Percentiles rank a stretch among this genome's conserved stretches.
These are phyloP conservation scores for Mamestra brassicae DNA, from an alignment of 2,888 invertebrate genomes.

Conservation along the genomic window DNA sequence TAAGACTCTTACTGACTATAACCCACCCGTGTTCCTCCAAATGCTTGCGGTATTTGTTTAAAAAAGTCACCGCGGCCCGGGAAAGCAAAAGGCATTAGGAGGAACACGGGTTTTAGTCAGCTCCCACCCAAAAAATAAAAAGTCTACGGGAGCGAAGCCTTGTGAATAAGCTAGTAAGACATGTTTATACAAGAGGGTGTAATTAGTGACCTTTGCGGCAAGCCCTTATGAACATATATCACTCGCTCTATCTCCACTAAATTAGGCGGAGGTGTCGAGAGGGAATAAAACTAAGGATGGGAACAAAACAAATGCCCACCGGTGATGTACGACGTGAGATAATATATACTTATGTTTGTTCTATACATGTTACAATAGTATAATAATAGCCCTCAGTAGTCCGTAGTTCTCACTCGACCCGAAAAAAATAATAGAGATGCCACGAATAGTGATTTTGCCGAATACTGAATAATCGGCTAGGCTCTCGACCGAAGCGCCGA, in stretches of 20 bases:
- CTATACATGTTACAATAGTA: constrained; percentile 11
- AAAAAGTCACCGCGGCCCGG: too few relatives aligned
- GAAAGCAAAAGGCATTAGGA: too few relatives aligned
- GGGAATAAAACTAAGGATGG: constrained; percentile 54
- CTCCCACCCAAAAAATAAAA: too few relatives aligned
- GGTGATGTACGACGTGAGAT: constrained; percentile 36
- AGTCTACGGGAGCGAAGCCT: neutral
- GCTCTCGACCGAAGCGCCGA: too few relatives aligned
- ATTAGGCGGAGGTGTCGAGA: constrained; percentile 57
- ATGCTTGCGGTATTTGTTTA: too few relatives aligned
- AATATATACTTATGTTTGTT: constrained; percentile 29
- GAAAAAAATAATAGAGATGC: too few relatives aligned
- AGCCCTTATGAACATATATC: constrained; percentile 36
- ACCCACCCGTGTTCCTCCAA: too few relatives aligned
- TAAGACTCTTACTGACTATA: too few relatives aligned
- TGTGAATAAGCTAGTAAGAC: neutral
- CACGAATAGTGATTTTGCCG: too few relatives aligned
- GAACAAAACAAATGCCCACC: constrained; percentile 50
- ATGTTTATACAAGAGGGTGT: constrained; percentile 15
- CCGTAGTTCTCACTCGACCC: too few relatives aligned
- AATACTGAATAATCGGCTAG: too few relatives aligned
- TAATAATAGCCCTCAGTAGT: neutral
- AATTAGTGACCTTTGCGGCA: constrained; percentile 35
- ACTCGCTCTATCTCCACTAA: constrained; percentile 47
- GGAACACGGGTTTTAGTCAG: too few relatives aligned